These are phyloP conservation scores for Tenthredo mesomela DNA, from an alignment of 2,888 invertebrate genomes.

Conservation along the genomic window DNA sequence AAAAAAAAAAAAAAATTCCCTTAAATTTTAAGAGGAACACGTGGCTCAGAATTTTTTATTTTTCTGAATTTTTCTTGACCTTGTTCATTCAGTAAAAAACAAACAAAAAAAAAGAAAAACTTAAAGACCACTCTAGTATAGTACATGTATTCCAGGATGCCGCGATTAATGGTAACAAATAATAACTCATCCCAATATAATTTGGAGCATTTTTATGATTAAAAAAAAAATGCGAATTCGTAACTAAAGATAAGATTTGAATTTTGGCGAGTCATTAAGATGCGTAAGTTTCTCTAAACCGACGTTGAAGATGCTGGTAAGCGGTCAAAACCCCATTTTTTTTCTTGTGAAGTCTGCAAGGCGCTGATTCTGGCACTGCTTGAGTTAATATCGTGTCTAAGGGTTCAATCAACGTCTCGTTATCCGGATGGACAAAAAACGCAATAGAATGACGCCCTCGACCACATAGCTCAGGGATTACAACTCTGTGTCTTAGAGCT, in stretches of 20 bases:
- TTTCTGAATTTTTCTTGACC: no score
- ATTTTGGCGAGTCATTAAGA: conserved; percentile 68
- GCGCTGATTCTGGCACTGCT: conserved; percentile 71
- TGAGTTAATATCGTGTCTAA: conserved; percentile 77
- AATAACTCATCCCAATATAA: neutral
- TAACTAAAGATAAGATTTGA: neutral
- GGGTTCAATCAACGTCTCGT: conserved; percentile 79
- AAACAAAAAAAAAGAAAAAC: no score
- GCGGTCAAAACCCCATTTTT: conserved; percentile 84
- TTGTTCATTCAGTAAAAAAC: no score
- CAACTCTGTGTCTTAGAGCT: conserved; percentile 87
- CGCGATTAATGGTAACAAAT: conserved; percentile 2
- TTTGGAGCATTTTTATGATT: neutral
- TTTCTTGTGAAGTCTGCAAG: conserved; percentile 77
- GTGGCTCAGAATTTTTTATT: no score
- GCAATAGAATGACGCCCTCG: conserved; percentile 88
- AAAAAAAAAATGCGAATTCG: neutral
- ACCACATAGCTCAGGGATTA: conserved; percentile 84
- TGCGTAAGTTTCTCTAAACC: conserved; percentile 86
- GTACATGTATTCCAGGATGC: neutral
- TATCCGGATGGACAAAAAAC: conserved; percentile 88
- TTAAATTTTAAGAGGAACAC: no score
- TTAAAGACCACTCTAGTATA: neutral
- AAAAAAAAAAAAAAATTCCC: no score
- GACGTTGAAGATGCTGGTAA: conserved; percentile 86